Evolutionary conservation across 1,140 invertebrate species (phyloP).

Genomic region (Drosophila simulans): DNA sequence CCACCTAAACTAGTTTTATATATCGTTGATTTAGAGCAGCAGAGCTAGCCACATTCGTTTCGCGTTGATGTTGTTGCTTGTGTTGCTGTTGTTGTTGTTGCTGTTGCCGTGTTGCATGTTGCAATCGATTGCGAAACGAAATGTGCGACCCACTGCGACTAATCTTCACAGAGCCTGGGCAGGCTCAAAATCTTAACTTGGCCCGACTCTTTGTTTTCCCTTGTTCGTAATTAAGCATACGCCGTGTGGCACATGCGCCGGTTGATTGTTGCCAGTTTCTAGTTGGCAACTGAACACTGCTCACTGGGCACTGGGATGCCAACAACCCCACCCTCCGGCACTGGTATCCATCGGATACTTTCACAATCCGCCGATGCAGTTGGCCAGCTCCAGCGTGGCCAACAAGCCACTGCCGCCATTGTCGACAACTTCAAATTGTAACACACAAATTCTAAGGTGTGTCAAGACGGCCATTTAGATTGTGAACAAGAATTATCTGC

Average conservation of each 20-base stretch:
- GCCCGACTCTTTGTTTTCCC: constrained; percentile 58
- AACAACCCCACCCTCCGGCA: constrained; percentile 44
- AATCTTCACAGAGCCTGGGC: constrained; percentile 70
- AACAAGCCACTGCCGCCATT: constrained; percentile 58
- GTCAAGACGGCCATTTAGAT: constrained; percentile 81
- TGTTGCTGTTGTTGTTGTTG: constrained; percentile 43
- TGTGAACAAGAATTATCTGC: constrained; percentile 80
- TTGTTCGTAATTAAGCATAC: constrained; percentile 82
- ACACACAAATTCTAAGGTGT: constrained; percentile 83
- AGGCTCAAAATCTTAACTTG: constrained; percentile 42
- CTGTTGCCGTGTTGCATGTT: constrained; percentile 71
- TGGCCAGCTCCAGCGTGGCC: constrained; percentile 54
- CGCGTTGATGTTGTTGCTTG: constrained; percentile 50
- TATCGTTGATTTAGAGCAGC: constrained; percentile 76
- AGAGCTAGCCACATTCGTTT: constrained; percentile 74
- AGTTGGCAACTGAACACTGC: background rate
- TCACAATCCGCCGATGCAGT: constrained; percentile 75
- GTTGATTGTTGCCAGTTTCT: constrained; percentile 5
- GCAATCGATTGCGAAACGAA: constrained; percentile 83
- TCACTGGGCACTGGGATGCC: constrained; percentile 53
- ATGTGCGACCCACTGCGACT: constrained; percentile 82
- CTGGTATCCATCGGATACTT: constrained; percentile 67
- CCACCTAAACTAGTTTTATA: constrained; percentile 84
- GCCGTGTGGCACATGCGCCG: constrained; percentile 72
- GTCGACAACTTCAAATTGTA: constrained; percentile 83